phyloP scores from a whole-genome alignment of 2,113 vertebrate species.

The Coreoperca whiteheadi region DNA sequence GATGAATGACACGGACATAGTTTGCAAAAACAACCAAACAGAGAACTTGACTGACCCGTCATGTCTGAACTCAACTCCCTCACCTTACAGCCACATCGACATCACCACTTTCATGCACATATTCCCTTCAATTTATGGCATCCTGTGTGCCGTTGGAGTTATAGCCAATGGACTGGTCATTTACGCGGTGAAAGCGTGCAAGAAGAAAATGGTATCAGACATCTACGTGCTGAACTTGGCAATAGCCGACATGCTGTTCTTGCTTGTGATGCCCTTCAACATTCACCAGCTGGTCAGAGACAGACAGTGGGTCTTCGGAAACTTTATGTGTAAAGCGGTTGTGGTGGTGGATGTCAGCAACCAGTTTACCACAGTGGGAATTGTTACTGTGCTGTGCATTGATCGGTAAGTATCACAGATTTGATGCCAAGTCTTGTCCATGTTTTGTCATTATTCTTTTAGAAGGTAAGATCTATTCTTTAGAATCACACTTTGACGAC shows the following conservation, averaged over 20 bases:
- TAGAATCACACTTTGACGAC: background rate
- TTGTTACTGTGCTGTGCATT: constrained; percentile 86
- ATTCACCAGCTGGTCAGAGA: constrained; percentile 88
- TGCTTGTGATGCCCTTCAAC: constrained; percentile 88
- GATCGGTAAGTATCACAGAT: constrained; percentile 81
- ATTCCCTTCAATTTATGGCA: constrained; percentile 84
- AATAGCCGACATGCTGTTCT: constrained; percentile 86
- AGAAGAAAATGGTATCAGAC: constrained; percentile 88
- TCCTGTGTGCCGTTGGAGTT: constrained; percentile 84
- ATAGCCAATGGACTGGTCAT: constrained; percentile 86
- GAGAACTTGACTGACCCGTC: constrained; percentile 60
- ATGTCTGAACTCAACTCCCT: constrained; percentile 54
- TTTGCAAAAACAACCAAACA: constrained; percentile 64
- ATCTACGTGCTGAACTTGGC: constrained; percentile 88
- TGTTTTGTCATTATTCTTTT: background rate
- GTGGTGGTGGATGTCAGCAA: constrained; percentile 88
- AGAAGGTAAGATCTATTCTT: background rate
- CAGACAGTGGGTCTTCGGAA: constrained; percentile 87
- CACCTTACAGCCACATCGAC: constrained; percentile 69
- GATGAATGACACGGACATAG: constrained; percentile 78
- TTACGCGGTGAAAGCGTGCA: constrained; percentile 84
- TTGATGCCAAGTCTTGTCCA: background rate
- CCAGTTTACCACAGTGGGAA: constrained; percentile 88
- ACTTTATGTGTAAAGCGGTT: constrained; percentile 87
- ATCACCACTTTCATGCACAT: constrained; percentile 86